Evolutionary conservation across 1,140 invertebrate species (phyloP).

Genomic region (Pseudomyrmex gracilis): DNA sequence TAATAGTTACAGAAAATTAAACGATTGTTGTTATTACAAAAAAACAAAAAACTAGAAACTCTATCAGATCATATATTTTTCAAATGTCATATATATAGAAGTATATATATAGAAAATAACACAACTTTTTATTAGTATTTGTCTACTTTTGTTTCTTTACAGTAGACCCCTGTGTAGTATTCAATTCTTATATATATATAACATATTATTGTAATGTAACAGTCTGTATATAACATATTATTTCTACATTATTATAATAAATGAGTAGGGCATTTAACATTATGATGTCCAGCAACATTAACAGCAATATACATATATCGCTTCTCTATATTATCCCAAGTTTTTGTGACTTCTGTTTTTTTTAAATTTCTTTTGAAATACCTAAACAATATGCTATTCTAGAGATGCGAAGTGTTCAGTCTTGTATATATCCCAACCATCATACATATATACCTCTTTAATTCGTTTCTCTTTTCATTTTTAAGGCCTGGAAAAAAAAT

Average conservation of each 20-base stretch:
- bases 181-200: constrained; percentile 64
- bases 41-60: constrained; percentile 84
- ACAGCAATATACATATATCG: constrained; percentile 61
- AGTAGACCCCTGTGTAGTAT: constrained; percentile 72
- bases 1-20: constrained; percentile 54
- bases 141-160: constrained; percentile 68
- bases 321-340: constrained; percentile 60
- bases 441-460: constrained; percentile 24
- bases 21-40: constrained; percentile 64
- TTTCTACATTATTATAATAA: no score
- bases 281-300: constrained; percentile 73
- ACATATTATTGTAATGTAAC: constrained; percentile 66
- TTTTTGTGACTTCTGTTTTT: constrained; percentile 39
- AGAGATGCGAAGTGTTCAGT: constrained; percentile 78
- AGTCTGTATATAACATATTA: no score
- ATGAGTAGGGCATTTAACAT: constrained; percentile 50
- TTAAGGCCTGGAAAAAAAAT: constrained; percentile 54
- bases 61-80: constrained; percentile 80
- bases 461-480: constrained; percentile 60
- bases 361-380: constrained; percentile 25
- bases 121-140: constrained; percentile 68
- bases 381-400: constrained; percentile 65
- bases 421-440: constrained; percentile 73
- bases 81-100: constrained; percentile 77
- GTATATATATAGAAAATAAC: constrained; percentile 75